Base-by-base conservation (phyloP, 2,797 vertebrate genomes). In the Caiman crocodilus region DNA sequence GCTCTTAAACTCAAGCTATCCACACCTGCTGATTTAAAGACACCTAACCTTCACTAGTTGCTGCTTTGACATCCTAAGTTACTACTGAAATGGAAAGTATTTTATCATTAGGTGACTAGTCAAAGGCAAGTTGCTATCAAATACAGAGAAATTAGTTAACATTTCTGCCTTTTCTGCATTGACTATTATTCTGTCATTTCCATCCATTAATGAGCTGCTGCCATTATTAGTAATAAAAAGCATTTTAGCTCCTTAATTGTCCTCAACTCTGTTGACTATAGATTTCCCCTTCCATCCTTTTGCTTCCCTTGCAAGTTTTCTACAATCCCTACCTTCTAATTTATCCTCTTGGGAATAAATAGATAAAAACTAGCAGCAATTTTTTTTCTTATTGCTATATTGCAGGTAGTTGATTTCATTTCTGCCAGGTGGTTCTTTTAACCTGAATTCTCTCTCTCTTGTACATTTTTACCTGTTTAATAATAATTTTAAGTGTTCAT, bases 311-410 rank as follows among this genome's bases (percentile, higher is more conserved):
- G 84, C 89, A 93, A 90, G 90, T 92, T 94, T 95, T 86, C 90
- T 65, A 82, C 28, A 83, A 71, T 76, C 50, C 87, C 95, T 95
- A 94, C 80, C 87, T 93, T 42, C 69, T 95, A 78, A 95, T 95
- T 94, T 96, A 93, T 93, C 95, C 95, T 95, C 64, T 95, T 81
- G 32, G 28, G 42, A 50, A 50, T 50, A 50, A 50, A 50, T 50
- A 50, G 83, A 92, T 81, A 92, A 93, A 95, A 93, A 35, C 83
- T 90, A 85, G 58, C 76, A 94, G 81, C 60, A 81, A 93, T 82
- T 89, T 95, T 92, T 90, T 95, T 92, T 89, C 56, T 81, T 69
- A 92, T 82, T 94, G 89, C 79, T 92, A 15, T 89, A 89, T 76
- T 92, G 85, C 90, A 73, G 87, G 93, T 32, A 26, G n/a, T 28